These are phyloP conservation scores for Porites lutea DNA, from an alignment of 64 coral and sea anemone genomes.

Conservation along the genomic window DNA sequence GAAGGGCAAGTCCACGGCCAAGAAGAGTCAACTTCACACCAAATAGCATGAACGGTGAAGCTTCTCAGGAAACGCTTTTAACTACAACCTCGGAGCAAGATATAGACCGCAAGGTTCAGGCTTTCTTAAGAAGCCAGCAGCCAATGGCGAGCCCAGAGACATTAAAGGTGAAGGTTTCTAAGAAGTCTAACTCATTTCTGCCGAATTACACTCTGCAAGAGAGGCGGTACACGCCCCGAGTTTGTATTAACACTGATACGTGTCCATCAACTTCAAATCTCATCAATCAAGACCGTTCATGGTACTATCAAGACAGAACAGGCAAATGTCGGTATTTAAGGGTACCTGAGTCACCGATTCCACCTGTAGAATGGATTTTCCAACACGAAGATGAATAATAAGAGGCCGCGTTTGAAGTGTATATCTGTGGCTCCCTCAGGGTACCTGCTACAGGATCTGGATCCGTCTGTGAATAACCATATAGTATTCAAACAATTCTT, in stretches of 20 bases:
- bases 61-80: not conserved
- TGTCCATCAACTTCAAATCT: slow-evolving; percentile 45
- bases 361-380: slow-evolving; percentile 70
- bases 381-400: not conserved
- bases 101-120: not conserved
- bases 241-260: slow-evolving; percentile 59
- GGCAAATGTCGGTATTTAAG: slow-evolving; percentile 78
- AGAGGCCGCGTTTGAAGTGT: too few species aligned
- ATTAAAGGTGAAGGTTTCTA: slow-evolving; percentile 4
- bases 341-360: slow-evolving; percentile 62
- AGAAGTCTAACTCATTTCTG: not conserved
- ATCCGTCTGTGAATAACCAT: too few species aligned
- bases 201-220: not conserved
- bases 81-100: not conserved
- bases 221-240: not conserved
- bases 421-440: too few species aligned
- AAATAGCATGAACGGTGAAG: not conserved
- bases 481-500: too few species aligned
- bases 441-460: too few species aligned
- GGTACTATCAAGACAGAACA: slow-evolving; percentile 75
- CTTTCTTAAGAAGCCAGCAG: slow-evolving; percentile 25
- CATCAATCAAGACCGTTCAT: slow-evolving; percentile 62
- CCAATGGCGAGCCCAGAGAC: slow-evolving; percentile 25
- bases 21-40: not conserved
- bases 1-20: too few species aligned